Evolutionary conservation across 2,113 vertebrate genomes (phyloP).

Genomic region (Accipiter cooperii): DNA sequence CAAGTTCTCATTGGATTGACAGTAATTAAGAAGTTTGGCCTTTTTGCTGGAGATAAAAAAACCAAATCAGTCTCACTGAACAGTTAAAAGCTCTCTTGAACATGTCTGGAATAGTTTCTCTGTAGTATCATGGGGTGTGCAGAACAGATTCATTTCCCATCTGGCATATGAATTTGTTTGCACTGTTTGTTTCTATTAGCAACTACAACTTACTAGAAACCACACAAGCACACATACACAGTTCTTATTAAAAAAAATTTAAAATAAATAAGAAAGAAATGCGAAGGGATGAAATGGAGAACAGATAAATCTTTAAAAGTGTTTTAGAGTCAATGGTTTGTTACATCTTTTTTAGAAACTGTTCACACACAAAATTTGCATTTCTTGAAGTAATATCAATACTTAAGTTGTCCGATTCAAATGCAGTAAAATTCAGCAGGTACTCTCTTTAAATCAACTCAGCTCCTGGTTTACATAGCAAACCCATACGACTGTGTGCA

Average conservation of each 20-base stretch:
- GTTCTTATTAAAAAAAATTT: not conserved
- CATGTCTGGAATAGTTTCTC: slow-evolving; percentile 46
- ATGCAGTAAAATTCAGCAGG: not conserved
- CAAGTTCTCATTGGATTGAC: not conserved
- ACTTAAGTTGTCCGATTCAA: not conserved
- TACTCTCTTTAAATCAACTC: not conserved
- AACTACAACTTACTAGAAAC: slow-evolving; percentile 37
- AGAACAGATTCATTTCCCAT: slow-evolving; percentile 36
- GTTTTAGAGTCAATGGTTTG: not conserved
- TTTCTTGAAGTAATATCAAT: not conserved
- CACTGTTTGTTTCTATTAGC: slow-evolving; percentile 62
- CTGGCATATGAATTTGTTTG: slow-evolving; percentile 52
- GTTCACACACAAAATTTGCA: not conserved
- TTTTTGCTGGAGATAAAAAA: not conserved
- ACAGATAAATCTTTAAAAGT: not conserved
- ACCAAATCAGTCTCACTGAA: not conserved
- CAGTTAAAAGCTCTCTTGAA: slow-evolving; percentile 6
- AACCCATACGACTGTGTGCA: not conserved
- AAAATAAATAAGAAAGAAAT: not conserved
- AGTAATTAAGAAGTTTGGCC: not conserved
- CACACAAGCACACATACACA: not conserved
- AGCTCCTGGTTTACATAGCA: not conserved
- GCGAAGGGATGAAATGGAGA: not conserved
- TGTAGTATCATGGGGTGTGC: slow-evolving; percentile 40
- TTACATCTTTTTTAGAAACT: not conserved